Base-by-base conservation (phyloP, 2,888 invertebrate species). In the Dryococelus australis region DNA sequence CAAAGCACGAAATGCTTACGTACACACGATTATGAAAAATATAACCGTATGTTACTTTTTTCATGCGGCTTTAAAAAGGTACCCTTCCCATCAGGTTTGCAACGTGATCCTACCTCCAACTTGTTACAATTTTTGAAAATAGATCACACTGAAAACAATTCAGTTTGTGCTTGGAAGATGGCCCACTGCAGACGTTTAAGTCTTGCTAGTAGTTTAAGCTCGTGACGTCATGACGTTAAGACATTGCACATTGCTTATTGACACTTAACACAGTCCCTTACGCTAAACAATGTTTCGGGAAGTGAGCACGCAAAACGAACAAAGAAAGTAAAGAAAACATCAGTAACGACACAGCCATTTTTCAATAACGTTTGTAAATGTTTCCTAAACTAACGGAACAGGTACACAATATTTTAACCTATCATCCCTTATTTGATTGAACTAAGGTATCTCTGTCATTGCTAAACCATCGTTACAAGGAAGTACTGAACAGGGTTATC, bases 11-110 rank as follows among this genome's bases (percentile, higher is more conserved):
- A 65, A 24, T n/a, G 51, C 16, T 65, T 20, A 24, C 65, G 24
- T 65, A n/a, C 8, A 65, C 65, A 65, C 65, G 65, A 65, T 65
- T 65, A 65, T 65, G n/a, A 65, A 65, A 65, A 65, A 65, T 65
- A 65, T 65, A 65, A 65, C 65, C 24, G 65, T 20, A n/a, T 65
- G 65, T 65, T 0, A 47, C 8, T 47, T 35, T 10, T 65, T 65
- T 65, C n/a, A 65, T 65, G 24, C 65, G 65, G 65, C 65, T 24
- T n/a, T 65, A 8, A 65, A 12, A 24, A 24, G n/a, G 65, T 65
- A 10, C 65, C 65, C 20, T 65, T 65, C n/a, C 65, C 65, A 24
- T 51, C 65, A 24, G 8, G 65, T 20, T 20, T 65, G 65, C 20
- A 65, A 65, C 2, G 16, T 8, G 2, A 24, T 20, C 65, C 20